A percentile compares a stretch with the other conserved stretches of the same genome.
Evolutionary conservation across 2,888 invertebrate genomes (phyloP).

Genomic region (Ophion slaviceki): DNA sequence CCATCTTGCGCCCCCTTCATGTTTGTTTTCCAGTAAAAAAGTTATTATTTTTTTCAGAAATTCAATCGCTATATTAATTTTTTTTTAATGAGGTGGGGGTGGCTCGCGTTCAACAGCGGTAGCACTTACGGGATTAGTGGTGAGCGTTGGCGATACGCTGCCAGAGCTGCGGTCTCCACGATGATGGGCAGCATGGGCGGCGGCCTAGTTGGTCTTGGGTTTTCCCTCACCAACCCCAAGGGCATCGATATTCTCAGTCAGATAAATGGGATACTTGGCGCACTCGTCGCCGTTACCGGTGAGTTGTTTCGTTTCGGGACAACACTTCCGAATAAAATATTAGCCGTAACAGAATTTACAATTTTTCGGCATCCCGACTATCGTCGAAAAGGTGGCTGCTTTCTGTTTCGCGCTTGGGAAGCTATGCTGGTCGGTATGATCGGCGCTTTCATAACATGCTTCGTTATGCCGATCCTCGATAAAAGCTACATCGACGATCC

Average conservation of each 20-base stretch:
- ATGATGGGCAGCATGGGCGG: slow-evolving; percentile 97
- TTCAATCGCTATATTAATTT: not conserved
- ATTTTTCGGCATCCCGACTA: not conserved
- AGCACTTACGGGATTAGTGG: slow-evolving; percentile 93
- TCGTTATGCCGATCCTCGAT: slow-evolving; percentile 91
- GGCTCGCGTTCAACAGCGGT: slow-evolving; percentile 97
- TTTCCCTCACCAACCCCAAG: slow-evolving; percentile 86
- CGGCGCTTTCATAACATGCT: slow-evolving; percentile 90
- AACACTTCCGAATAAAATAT: not conserved
- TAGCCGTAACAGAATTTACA: not conserved
- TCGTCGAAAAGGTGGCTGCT: slow-evolving; percentile 89
- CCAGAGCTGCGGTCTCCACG: slow-evolving; percentile 94
- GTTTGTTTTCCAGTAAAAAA: not conserved
- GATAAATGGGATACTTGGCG: slow-evolving; percentile 94
- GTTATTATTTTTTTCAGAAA: not conserved
- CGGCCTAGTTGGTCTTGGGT: slow-evolving; percentile 88
- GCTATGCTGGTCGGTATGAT: slow-evolving; percentile 92
- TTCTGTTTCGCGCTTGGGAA: slow-evolving; percentile 94
- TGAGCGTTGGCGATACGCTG: slow-evolving; percentile 96
- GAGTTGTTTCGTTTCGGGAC: slow-evolving; percentile 25
- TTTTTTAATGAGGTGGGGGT: slow-evolving; percentile 89
- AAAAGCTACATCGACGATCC: slow-evolving; percentile 93
- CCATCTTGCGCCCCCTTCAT: not conserved
- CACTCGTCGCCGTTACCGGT: slow-evolving; percentile 94
- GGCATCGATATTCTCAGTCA: slow-evolving; percentile 93